Evolutionary conservation across 2,888 invertebrate species (phyloP), one percentile per base, ranked within the genome.

Genomic region (Leucoma salicis): DNA sequence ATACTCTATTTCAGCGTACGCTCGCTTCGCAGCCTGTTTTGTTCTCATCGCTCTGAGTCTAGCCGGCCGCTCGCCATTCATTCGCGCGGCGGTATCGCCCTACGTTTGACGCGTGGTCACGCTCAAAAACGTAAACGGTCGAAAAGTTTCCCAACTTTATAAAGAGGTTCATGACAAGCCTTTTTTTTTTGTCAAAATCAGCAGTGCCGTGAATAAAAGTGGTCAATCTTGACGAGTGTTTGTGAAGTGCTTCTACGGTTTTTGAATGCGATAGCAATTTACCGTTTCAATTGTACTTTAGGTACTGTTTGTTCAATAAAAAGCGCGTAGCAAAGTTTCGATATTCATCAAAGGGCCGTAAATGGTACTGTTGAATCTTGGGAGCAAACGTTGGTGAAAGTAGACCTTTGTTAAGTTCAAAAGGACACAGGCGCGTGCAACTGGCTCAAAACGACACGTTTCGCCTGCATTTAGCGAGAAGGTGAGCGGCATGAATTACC

Each of bases 321-420:
- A 83, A 82, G 73, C 78, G 81, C 77, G 74, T 78, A 78, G 78
- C 78, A 65, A 67, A 70, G n/a, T 72, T 74, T 73, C 78, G 73
- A 78, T 75, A 75, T 81, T 77, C 76, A 71, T 31, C 66, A 66
- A 78, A 82, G 82, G 82, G 78, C 80, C 81, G 80, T 86, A 72
- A 81, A 82, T 80, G 82, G 80, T 76, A 58, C 35, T 66, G 74
- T 78, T 78, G 78, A 77, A 79, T 80, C 78, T 82, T 72, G 74
- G 74, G 59, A 65, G 71, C 74, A 73, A 76, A 63, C 76, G 74
- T 71, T 69, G 88, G 88, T 88, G 88, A 89, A 88, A 88, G 88
- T 88, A 84, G 78, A 87, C 84, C 87, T 86, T 86, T 82, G 82
- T 82, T 82, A 76, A 80, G 85, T 87, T 86, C 84, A 79, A 82